Evolutionary conservation across 2,113 vertebrate genomes (phyloP), one percentile per base, ranked within the genome.

Genomic region (Oryzias javanicus): DNA sequence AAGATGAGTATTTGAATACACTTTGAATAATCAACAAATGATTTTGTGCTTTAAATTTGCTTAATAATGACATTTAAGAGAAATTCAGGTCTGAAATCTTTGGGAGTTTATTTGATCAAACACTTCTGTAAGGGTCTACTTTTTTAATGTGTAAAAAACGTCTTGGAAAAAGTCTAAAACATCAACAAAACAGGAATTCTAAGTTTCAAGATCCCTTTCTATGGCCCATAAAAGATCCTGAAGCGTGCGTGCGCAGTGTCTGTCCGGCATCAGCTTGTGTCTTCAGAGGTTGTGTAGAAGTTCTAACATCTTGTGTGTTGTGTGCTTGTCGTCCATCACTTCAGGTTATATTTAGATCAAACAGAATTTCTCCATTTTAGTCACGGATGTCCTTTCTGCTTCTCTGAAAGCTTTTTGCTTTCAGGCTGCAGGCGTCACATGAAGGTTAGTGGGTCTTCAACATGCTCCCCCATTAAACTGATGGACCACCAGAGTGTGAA

Each of bases 321-420:
- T 68, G 6, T 50, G 45, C 24, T 8, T 55, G 63, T 68, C 64
- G 44, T 52, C 55, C 52, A 44, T 74, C 61, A 51, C 58, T 41
- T 66, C 14, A 6, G 54, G 29, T 80, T 73, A 80, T 49, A 81
- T 67, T 65, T 74, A 71, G 60, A 27, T 20, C 14, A 1, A 10
- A 68, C 51, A 61, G 45, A 72, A 27, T 71, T 61, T 55, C 6
- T 13, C 67, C 79, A 78, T 81, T 72, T 74, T 60, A 67, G 64
- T 75, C 70, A 67, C 18, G 17, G 55, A 60, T 19, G 56, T 48
- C 40, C 49, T 25, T 19, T 25, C 51, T 8, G 40, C 48, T 42
- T 4, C 24, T 15, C 12, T 17, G 22, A 52, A 56, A 8, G 61
- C 61, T 73, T 67, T 67, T 67, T 56, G 42, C 67, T 42, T 19